Conservation (phyloP, 2,113 vertebrate species). For the Pluvialis apricaria region DNA sequence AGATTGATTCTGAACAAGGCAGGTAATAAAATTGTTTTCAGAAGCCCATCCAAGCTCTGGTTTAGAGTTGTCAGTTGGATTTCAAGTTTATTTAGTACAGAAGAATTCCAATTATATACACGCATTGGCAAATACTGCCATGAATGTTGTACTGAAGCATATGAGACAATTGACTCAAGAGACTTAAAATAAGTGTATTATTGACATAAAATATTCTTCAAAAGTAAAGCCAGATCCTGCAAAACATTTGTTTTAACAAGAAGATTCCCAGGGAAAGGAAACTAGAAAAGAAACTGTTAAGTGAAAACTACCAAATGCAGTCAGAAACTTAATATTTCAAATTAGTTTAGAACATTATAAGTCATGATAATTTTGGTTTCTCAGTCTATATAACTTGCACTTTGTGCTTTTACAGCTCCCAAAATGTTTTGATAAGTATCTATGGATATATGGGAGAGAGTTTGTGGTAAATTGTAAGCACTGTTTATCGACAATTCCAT, state of each 20-base stretch:
- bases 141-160: neutral
- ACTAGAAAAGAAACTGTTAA: neutral
- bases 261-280: neutral
- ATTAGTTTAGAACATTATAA: neutral
- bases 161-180: neutral
- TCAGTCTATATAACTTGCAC: neutral
- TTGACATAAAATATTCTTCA: neutral
- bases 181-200: neutral
- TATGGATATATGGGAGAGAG: neutral
- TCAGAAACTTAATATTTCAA: neutral
- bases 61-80: neutral
- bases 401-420: neutral
- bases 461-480: neutral
- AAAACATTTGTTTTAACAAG: neutral
- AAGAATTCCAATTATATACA: neutral
- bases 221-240: neutral
- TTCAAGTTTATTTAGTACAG: neutral
- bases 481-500: neutral
- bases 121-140: neutral
- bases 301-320: neutral
- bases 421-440: neutral
- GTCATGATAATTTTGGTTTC: neutral
- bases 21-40: neutral
- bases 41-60: neutral
- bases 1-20: neutral